These are phyloP conservation scores for Prunella fulvescens DNA, from an alignment of 2,113 vertebrate genomes.

Conservation along the genomic window DNA sequence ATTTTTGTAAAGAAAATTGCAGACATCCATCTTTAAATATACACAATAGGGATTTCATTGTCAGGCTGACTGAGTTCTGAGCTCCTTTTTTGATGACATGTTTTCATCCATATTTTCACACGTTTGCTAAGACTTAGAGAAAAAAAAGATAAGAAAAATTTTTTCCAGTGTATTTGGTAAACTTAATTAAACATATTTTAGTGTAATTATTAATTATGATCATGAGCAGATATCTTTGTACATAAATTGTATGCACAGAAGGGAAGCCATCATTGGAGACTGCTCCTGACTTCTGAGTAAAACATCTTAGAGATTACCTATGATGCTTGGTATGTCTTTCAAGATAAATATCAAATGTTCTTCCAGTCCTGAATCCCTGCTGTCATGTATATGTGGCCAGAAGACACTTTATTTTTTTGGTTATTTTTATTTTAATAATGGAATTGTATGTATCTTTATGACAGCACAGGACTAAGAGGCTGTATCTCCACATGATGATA, in stretches of 20 bases:
- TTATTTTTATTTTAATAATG: rapidly evolving
- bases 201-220: not conserved
- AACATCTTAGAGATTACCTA: not conserved
- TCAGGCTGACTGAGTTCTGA: not conserved
- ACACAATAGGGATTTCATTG: not conserved
- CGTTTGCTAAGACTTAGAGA: not conserved
- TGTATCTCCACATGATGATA: not conserved
- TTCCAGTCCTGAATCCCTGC: not conserved
- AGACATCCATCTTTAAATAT: not conserved
- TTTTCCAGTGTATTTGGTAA: not conserved
- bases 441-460: not conserved
- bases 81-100: not conserved
- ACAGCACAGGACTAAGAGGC: not conserved
- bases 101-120: not conserved
- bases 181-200: not conserved
- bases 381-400: not conserved
- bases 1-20: not conserved
- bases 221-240: not conserved
- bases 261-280: not conserved
- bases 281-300: not conserved
- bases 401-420: not conserved
- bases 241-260: not conserved
- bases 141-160: not conserved
- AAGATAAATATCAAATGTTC: not conserved
- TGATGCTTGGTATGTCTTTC: not conserved